Percentiles rank a stretch among this genome's conserved stretches.
Conservation (phyloP, 2,113 vertebrate species). For the Megalops atlanticus region DNA sequence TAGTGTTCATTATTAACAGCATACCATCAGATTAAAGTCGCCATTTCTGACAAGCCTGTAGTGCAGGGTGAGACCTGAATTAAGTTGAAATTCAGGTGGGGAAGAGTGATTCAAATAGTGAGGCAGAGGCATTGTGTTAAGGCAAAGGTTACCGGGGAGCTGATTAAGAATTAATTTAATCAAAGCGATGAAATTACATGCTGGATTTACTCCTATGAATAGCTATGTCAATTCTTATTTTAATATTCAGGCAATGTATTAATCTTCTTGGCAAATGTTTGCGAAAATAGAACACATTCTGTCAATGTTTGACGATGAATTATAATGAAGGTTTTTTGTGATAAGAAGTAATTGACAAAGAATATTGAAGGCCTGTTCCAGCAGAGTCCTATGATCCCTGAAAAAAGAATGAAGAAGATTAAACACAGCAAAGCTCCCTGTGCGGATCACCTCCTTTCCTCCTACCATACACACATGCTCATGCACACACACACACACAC, state of each 20-base stretch:
- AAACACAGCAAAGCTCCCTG: background rate
- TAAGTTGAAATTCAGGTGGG: background rate
- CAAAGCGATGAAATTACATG: slow-evolving; percentile 20
- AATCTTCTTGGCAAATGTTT: background rate
- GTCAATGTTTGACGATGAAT: slow-evolving; percentile 7
- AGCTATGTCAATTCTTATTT: background rate
- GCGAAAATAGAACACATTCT: slow-evolving; percentile 1
- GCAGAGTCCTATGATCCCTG: background rate
- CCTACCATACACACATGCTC: background rate
- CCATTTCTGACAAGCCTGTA: background rate
- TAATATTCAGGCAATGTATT: background rate
- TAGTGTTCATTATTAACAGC: background rate
- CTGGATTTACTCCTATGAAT: slow-evolving; percentile 18
- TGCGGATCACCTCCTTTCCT: background rate
- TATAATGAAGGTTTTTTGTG: background rate
- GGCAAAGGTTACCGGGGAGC: slow-evolving; percentile 8
- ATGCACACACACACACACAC: background rate
- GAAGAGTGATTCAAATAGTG: background rate
- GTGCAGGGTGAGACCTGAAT: background rate
- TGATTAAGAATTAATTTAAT: slow-evolving; percentile 28
- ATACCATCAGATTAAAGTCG: background rate
- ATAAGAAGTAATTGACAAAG: background rate
- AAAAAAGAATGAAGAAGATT: background rate
- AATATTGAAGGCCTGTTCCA: background rate
- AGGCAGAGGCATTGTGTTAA: background rate